Conservation (phyloP, 2,797 vertebrate species). For the Paguma larvata region DNA sequence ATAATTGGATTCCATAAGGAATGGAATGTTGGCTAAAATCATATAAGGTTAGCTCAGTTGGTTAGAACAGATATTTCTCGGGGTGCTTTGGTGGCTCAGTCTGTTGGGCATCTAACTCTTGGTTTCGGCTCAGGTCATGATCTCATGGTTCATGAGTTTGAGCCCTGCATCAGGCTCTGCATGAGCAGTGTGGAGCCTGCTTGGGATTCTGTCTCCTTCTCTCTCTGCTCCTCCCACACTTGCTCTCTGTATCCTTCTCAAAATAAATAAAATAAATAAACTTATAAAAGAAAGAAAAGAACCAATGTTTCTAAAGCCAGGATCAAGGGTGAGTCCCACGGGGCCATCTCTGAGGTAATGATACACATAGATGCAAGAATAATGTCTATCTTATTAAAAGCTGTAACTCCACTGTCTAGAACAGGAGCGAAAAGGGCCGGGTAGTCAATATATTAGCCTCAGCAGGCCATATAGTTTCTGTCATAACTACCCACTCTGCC, state of each 20-base stretch:
- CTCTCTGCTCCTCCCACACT: too few species aligned
- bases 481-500: neutral
- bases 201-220: too few species aligned
- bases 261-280: too few species aligned
- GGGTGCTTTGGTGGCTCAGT: too few species aligned
- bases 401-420: constrained; percentile 15
- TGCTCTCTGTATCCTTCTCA: too few species aligned
- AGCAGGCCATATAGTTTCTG: neutral
- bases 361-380: neutral
- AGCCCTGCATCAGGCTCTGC: too few species aligned
- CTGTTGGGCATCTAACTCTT: too few species aligned
- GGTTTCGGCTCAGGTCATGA: too few species aligned
- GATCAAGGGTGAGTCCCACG: neutral
- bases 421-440: neutral
- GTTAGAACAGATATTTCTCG: neutral
- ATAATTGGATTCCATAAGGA: constrained; percentile 6
- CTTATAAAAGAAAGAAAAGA: too few species aligned
- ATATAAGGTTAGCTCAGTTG: neutral
- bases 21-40: constrained; percentile 8
- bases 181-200: too few species aligned
- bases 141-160: too few species aligned
- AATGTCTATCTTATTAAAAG: neutral
- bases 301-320: constrained; percentile 51
- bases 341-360: neutral
- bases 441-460: neutral